Evolutionary conservation across 2,113 vertebrate species (phyloP), one percentile per base, ranked within the genome.

Genomic region (Hippocampus comes): DNA sequence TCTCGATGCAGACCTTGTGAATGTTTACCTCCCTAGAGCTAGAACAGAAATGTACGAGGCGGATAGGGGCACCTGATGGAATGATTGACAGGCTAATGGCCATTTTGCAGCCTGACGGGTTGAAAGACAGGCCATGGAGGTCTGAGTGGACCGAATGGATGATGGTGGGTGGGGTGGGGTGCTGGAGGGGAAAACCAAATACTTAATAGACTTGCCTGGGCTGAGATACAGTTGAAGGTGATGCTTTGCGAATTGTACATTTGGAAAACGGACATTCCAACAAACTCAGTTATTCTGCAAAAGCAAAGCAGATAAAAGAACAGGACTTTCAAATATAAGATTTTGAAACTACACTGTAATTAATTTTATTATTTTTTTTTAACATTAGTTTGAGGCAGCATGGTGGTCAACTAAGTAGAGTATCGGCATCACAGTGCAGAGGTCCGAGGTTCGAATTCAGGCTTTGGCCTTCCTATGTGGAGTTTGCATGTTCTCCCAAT

Each of bases 71-170:
- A 76, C 78, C 64, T 23, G 72, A 74, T 38, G 67, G 81, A 59
- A 59, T 74, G 86, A 89, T 80, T 82, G 84, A 82, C 87, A 77
- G 77, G 60, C 78, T 71, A 86, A 89, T 57, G 72, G 87, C 84
- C 79, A 67, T 43, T 77, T 78, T 30, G 51, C 77, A 73, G 72
- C 57, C 75, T 14, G 78, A 68, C 55, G 78, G 81, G 71, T 75
- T 74, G 5, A 78, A 64, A 68, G 83, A 85, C 70, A 3, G 23
- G 78, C 71, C 63, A 71, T 15, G 18, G 67, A 64, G 72, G 75
- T 68, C 72, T 2, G 59, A 76, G 21, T 73, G 77, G 83, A 79
- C 73, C 7, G 69, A 59, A 65, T 70, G 71, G 34, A 61, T 48
- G 27, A 56, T 60, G 53, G 51, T n/a, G 23, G 4, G 27, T 20